Conservation (phyloP, 1,140 invertebrate genomes). For the Drosophila lowei region DNA sequence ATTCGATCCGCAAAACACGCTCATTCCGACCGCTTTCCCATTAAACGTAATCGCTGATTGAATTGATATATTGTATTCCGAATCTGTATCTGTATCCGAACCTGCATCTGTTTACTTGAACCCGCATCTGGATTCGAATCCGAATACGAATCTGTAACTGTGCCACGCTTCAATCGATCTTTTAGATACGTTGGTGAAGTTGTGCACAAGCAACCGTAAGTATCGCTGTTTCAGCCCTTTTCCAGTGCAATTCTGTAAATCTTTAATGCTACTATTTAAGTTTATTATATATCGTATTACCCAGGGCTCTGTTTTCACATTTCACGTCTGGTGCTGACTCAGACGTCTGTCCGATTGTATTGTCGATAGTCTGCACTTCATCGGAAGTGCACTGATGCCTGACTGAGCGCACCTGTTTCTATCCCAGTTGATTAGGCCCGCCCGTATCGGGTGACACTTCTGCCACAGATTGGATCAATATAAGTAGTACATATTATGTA, state of each 20-base stretch:
- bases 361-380: too few relatives aligned
- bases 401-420: too few relatives aligned
- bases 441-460: too few relatives aligned
- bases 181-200: slow-evolving; percentile 86
- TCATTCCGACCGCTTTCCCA: slow-evolving; percentile 23
- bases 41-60: slow-evolving; percentile 22
- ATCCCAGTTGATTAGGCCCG: too few relatives aligned
- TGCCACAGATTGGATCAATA: too few relatives aligned
- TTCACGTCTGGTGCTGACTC: too few relatives aligned
- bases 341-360: too few relatives aligned
- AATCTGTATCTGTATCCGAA: slow-evolving; percentile 52
- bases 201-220: slow-evolving; percentile 90
- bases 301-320: too few relatives aligned
- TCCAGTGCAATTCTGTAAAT: not conserved
- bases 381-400: too few relatives aligned
- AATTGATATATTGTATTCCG: slow-evolving; percentile 17
- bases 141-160: slow-evolving; percentile 33
- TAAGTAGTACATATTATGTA: too few relatives aligned
- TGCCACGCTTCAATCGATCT: slow-evolving; percentile 49
- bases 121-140: slow-evolving; percentile 20
- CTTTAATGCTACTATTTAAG: too few relatives aligned
- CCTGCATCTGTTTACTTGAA: slow-evolving; percentile 27
- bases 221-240: slow-evolving; percentile 70
- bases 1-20: slow-evolving; percentile 20
- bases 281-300: too few relatives aligned